Evolutionary conservation across 2,113 vertebrate species (phyloP), one percentile per base, ranked within the genome.

Genomic region (Peromyscus maniculatus): DNA sequence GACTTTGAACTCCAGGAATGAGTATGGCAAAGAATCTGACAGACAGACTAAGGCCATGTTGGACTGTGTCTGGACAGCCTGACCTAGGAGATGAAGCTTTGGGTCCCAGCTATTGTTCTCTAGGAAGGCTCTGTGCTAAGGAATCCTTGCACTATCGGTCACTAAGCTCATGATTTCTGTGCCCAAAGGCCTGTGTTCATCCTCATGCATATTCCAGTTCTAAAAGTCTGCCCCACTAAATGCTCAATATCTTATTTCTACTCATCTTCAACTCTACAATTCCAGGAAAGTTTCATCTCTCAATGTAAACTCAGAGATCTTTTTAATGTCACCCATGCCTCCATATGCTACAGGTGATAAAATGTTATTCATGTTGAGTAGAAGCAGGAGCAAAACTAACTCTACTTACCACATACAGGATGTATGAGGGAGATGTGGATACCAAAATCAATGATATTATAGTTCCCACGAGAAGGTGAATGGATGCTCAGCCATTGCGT

Each of bases 61-160:
- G 91, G 80, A 22, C 91, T 91, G 0, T 2, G 97, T 97, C 96
- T 97, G 88, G 92, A 91, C 89, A 39, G 91, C 28, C 77, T 87
- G 91, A 79, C 96, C 92, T n/a, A 0, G 79, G 72, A 59, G 33
- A 91, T 94, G 91, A 97, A 97, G 93, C n/a, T 1, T 59, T 82
- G 33, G n/a, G 75, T 55, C 84, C 77, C 43, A 12, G 88, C 46
- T 26, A 87, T 36, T 21, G 78, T 62, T 89, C 84, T 93, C 92
- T 87, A 28, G 67, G 79, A 95, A 97, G 78, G 94, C 57, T 46
- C 19, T 0, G 36, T 26, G 67, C 80, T 67, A 59, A 86, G 89
- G 88, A 71, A 77, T 93, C 36, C 22, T 64, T 67, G 46, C 66
- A 86, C n/a, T 52, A 31, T 19, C 1, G 13, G 36, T 36, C 21